A percentile compares a stretch with the other conserved stretches of the same genome.
These are phyloP conservation scores for Trochalopteron elliotii DNA, from an alignment of 2,113 vertebrate species.

Conservation along the genomic window DNA sequence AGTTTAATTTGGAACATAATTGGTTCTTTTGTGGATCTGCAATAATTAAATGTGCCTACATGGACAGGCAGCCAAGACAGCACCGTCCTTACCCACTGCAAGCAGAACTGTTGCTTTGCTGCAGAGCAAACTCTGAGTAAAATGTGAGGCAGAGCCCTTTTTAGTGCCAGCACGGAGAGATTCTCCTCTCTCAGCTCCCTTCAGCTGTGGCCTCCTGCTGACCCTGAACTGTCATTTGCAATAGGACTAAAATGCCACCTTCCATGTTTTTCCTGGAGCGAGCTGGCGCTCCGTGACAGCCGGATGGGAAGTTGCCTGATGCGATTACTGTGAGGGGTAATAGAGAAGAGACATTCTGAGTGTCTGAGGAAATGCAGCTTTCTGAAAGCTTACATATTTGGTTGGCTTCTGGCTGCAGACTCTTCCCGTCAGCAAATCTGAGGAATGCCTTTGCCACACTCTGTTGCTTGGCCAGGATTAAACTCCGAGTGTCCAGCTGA, in stretches of 20 bases:
- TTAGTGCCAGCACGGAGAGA: neutral
- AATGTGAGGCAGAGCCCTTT: neutral
- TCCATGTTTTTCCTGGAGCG: neutral
- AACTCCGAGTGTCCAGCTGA: neutral
- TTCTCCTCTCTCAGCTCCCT: neutral
- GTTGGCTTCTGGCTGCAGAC: slow-evolving; percentile 26
- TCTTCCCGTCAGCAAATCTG: slow-evolving; percentile 17
- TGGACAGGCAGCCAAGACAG: neutral
- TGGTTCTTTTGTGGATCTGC: neutral
- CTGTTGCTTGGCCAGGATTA: neutral
- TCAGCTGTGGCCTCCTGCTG: neutral
- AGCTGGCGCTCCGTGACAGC: neutral
- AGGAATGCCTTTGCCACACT: slow-evolving; percentile 25
- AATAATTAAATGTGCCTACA: neutral
- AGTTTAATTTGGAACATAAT: slow-evolving; percentile 4
- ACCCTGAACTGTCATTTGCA: neutral
- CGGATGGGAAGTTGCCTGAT: neutral
- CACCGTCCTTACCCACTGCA: neutral
- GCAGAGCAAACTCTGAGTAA: neutral
- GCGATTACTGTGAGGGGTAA: neutral
- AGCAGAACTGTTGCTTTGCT: neutral
- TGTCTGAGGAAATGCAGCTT: neutral
- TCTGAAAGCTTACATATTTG: slow-evolving; percentile 16
- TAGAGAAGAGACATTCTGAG: neutral
- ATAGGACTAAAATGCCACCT: neutral